phyloP scores from a whole-genome alignment of 2,888 invertebrate genomes.

The Ceriagrion tenellum region DNA sequence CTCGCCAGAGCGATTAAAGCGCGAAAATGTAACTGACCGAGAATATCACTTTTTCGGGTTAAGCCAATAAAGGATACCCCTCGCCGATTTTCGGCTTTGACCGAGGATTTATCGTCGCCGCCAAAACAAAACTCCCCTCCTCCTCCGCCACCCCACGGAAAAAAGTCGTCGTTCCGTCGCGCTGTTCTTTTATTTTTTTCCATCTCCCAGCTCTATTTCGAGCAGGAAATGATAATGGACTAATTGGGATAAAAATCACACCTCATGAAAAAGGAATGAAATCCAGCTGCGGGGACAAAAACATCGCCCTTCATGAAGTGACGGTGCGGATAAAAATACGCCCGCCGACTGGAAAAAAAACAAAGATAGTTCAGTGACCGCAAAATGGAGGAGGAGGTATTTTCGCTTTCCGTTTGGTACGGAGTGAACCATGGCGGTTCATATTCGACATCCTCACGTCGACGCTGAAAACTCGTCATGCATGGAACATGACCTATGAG shows the following conservation, averaged over 20 bases:
- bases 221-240: background rate
- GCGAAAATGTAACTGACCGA: background rate
- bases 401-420: no score
- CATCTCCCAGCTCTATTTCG: background rate
- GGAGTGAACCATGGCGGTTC: no score
- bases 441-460: no score
- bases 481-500: no score
- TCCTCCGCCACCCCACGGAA: background rate
- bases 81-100: background rate
- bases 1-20: background rate
- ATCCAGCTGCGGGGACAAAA: background rate
- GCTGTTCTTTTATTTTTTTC: background rate
- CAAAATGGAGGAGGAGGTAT: background rate
- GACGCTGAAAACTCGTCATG: no score
- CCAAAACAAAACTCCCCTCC: conserved; percentile 7
- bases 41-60: background rate
- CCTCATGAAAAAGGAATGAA: background rate
- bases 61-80: background rate
- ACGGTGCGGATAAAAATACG: background rate
- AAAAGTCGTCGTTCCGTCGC: background rate
- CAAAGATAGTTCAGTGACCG: background rate
- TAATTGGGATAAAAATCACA: background rate
- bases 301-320: background rate
- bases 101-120: background rate
- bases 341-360: background rate